Evolutionary conservation across 2,113 vertebrate genomes (phyloP), one percentile per base, ranked within the genome.

Genomic region (Pseudolaguvia tuberculata): DNA sequence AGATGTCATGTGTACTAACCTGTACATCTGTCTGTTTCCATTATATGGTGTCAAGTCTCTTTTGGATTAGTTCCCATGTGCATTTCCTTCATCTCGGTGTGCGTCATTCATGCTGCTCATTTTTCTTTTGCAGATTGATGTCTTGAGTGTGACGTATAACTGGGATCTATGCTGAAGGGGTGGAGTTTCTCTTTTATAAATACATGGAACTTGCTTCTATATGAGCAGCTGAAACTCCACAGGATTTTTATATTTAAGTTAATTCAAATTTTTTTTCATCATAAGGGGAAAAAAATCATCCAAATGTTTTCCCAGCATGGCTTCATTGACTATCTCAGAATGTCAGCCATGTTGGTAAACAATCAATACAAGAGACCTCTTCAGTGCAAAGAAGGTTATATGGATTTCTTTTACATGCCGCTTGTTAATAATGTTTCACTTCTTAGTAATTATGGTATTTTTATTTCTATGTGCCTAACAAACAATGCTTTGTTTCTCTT

Each of bases 71-170:
- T 66, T 42, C 27, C 48, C 51, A 42, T 55, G 82, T 53, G 50
- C 75, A 29, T 25, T 45, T 84, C 76, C 72, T 51, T 83, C 85
- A 84, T 82, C 80, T 83, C 82, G 76, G 82, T 89, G 63, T 86
- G 82, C 85, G 85, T 90, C 79, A 90, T 91, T 90, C 87, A 89
- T 83, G 70, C 86, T 87, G 88, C 87, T 84, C 90, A 89, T 89
- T 90, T 93, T 89, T 94, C 93, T 93, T 84, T 97, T 96, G 76
- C 94, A 96, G 94, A 94, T 97, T 96, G 93, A 93, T 93, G 92
- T 93, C 90, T 93, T 92, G 94, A 93, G 89, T 92, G 89, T 93
- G 90, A 92, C 88, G 90, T 92, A 92, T 93, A 92, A 91, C 90
- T 89, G 93, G 91, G 92, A 89, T 92, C 92, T 92, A 90, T 93